Base-by-base conservation (phyloP, 1,140 invertebrate species). In the Pogonomyrmex barbatus region DNA sequence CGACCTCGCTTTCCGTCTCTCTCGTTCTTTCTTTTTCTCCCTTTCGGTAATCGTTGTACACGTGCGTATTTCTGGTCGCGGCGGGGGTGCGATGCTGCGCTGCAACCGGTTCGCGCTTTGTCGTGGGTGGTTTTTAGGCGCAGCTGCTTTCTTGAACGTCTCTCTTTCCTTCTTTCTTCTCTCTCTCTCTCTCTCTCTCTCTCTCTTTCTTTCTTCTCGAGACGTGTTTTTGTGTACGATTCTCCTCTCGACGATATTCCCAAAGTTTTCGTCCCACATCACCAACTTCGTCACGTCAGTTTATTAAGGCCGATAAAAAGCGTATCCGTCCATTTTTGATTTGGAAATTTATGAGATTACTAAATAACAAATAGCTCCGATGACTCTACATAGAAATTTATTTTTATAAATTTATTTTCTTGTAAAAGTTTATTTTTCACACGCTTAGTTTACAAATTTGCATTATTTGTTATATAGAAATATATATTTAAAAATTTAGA, bases 61-160 rank as follows among this genome's bases (percentile, higher is more conserved):
- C 47, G 24, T n/a, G 58, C 50, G 36, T 76, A 85, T 85, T 83
- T 83, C 68, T 83, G 68, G 56, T 73, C 81, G 17, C 67, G 54
- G 68, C 63, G 63, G 77, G 77, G 50, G 63, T 81, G 77, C 60
- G 10, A 77, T 68, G 39, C 50, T 39, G 56, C 12, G 68, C 52
- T 58, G 54, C 81, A 83, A 83, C 81, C 81, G 81, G 81, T 83
- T 73, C 50, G 42, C 33, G 67, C 81, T 83, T 83, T 83, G 81
- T 83, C 81, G 81, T 83, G 68, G 81, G 81, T 83, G 56, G 68
- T 75, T 83, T 83, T 83, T 83, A 83, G 81, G 68, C 81, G 42
- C 81, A 83, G 81, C 81, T 75, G 81, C 42, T 77, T 17, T 62
- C 54, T 62, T 52, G 10, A 24, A 42, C n/a, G 30, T n/a, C 45